phyloP scores from a whole-genome alignment of 2,113 vertebrate species.

The Damaliscus lunatus region DNA sequence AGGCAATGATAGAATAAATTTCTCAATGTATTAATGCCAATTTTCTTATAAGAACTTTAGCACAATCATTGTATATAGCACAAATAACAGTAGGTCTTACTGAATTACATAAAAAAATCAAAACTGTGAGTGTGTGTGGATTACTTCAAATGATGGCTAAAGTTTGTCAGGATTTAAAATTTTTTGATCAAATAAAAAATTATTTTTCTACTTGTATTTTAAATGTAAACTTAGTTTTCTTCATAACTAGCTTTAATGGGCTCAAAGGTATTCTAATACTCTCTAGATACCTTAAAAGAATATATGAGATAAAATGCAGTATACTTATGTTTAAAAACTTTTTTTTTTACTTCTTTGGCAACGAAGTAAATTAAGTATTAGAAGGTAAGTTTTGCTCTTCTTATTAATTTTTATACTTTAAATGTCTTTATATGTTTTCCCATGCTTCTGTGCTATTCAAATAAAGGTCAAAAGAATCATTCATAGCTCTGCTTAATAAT shows the following conservation, averaged over 20 bases:
- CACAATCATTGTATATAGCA: background rate
- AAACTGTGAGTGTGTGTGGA: background rate
- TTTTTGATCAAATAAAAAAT: background rate
- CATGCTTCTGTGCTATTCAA: background rate
- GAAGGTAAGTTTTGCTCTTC: background rate
- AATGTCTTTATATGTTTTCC: background rate
- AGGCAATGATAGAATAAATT: background rate
- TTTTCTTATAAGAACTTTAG: background rate
- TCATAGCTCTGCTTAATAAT: background rate
- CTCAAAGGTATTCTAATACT: background rate
- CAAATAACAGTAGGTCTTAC: background rate
- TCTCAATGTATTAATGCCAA: background rate
- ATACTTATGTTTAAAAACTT: background rate
- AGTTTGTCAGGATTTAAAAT: background rate
- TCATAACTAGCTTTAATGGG: background rate
- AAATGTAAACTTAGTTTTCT: background rate
- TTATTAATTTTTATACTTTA: background rate
- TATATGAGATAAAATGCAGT: background rate
- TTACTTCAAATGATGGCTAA: background rate
- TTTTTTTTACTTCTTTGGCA: background rate
- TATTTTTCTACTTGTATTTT: background rate
- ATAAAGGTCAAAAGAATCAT: background rate
- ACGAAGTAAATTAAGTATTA: background rate
- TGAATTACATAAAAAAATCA: background rate
- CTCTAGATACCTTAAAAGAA: background rate